A percentile compares a stretch with the other conserved stretches of the same genome.
These are phyloP conservation scores for Clupea harengus DNA, from an alignment of 2,113 vertebrate genomes.

Conservation along the genomic window DNA sequence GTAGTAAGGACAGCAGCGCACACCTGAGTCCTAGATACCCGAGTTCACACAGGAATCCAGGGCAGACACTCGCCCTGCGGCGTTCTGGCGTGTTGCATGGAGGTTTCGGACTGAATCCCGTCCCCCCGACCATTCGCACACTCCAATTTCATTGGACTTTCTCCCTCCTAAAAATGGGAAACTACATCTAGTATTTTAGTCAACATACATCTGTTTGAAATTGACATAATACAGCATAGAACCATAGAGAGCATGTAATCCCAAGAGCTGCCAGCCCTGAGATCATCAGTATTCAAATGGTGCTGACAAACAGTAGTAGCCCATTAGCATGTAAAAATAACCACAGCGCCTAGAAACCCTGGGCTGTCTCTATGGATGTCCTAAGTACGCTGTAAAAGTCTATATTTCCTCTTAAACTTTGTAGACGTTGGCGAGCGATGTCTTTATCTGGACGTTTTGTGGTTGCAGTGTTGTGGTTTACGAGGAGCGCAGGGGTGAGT, in stretches of 20 bases:
- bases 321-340: background rate
- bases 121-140: background rate
- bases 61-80: background rate
- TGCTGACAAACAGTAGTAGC: background rate
- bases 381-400: background rate
- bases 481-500: constrained; percentile 35
- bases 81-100: background rate
- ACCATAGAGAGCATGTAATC: background rate
- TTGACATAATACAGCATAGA: too few species aligned
- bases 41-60: background rate
- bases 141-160: constrained; percentile 32
- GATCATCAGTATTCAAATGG: background rate
- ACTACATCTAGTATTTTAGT: background rate
- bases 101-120: background rate
- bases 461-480: constrained; percentile 37
- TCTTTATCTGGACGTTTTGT: background rate
- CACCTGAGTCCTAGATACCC: constrained; percentile 25
- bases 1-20: background rate
- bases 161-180: background rate
- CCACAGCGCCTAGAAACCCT: background rate
- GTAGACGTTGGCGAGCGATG: background rate
- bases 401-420: background rate
- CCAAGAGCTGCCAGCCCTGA: background rate
- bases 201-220: background rate
- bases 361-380: background rate